Conservation (phyloP, 1,140 invertebrate genomes). For the Pachypeltis micranthus region DNA sequence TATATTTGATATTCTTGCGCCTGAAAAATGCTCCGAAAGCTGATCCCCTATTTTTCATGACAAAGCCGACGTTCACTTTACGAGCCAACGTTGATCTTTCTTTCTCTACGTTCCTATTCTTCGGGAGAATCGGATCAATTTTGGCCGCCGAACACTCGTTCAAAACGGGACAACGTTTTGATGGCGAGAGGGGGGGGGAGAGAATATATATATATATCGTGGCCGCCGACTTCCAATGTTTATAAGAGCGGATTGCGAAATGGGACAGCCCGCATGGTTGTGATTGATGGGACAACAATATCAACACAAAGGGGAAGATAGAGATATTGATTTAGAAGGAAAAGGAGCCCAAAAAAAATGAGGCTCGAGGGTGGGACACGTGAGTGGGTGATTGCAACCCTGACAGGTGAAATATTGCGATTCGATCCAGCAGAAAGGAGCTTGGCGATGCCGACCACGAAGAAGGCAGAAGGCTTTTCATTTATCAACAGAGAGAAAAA, state of each 20-base stretch:
- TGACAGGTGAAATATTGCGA: conserved; percentile 19
- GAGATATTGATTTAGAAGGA: conserved; percentile 16
- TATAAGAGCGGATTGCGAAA: neutral
- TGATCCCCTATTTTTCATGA: too few species aligned
- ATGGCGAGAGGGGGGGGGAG: too few species aligned
- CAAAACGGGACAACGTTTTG: too few species aligned
- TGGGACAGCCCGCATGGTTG: neutral
- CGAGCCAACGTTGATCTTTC: too few species aligned
- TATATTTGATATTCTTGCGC: too few species aligned
- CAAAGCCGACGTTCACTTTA: too few species aligned
- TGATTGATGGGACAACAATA: conserved; percentile 2
- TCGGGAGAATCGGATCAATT: too few species aligned
- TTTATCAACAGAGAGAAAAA: conserved; percentile 17
- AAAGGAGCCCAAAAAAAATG: neutral
- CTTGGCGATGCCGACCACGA: conserved; percentile 16
- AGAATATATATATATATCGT: too few species aligned
- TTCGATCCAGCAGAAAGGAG: conserved; percentile 12
- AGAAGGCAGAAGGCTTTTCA: conserved; percentile 12
- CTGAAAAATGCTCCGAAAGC: too few species aligned
- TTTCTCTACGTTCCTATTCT: too few species aligned
- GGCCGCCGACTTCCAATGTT: too few species aligned
- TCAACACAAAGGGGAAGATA: conserved; percentile 11
- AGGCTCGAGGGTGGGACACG: neutral
- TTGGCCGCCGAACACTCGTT: too few species aligned
- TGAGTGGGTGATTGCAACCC: conserved; percentile 13